phyloP scores from a whole-genome alignment of 1,140 invertebrate species.

The Temnothorax curvispinosus region DNA sequence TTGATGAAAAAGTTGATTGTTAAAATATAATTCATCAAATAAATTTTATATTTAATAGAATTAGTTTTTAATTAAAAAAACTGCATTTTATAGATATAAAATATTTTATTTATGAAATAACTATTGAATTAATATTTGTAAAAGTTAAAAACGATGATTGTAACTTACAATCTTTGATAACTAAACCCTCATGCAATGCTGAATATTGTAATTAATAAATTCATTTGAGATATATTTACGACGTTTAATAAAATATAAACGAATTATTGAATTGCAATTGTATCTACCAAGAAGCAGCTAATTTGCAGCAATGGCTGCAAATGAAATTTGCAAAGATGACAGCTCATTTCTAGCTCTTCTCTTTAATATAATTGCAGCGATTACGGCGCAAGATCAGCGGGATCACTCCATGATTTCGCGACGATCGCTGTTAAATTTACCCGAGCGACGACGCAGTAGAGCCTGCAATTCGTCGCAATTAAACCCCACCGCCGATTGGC shows the following conservation, averaged over 20 bases:
- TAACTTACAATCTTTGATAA: not conserved
- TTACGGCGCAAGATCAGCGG: constrained; percentile 15
- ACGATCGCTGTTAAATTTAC: constrained; percentile 57
- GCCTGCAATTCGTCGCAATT: constrained; percentile 68
- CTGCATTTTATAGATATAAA: not conserved
- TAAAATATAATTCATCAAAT: not conserved
- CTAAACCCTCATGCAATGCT: not conserved
- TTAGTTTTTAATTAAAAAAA: not conserved
- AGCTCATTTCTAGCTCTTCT: constrained; percentile 9
- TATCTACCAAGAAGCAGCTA: not conserved
- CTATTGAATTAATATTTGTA: not conserved
- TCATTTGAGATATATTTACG: not conserved
- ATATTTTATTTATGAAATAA: not conserved
- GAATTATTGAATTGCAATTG: not conserved
- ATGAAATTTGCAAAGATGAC: not conserved
- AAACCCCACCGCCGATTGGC: constrained; percentile 65
- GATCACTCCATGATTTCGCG: not conserved
- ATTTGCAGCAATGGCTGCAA: not conserved
- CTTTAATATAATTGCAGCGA: constrained; percentile 16
- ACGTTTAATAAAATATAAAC: not conserved
- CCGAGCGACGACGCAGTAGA: not conserved
- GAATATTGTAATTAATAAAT: not conserved
- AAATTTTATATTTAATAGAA: not conserved
- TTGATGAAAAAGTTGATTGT: not conserved
- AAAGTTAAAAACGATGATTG: not conserved